phyloP scores from a whole-genome alignment of 2,113 vertebrate genomes.

The Alaudala cheleensis region DNA sequence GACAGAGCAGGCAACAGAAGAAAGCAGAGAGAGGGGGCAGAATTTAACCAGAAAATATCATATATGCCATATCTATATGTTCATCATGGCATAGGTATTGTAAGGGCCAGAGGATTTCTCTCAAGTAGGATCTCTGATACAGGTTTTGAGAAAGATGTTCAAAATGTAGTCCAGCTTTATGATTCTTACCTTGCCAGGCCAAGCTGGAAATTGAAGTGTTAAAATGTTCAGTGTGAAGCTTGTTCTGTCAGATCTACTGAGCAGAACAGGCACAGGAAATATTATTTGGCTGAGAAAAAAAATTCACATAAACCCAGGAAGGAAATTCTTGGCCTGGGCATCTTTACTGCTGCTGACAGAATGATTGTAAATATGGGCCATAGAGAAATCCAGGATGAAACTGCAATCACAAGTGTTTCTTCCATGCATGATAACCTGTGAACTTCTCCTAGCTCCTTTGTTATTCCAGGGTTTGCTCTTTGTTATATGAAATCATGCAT shows the following conservation, averaged over 20 bases:
- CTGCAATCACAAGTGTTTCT: background rate
- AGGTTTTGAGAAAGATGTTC: background rate
- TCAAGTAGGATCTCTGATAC: background rate
- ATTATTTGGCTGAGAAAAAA: background rate
- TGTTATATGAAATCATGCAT: background rate
- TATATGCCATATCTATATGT: background rate
- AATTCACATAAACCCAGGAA: rapidly evolving
- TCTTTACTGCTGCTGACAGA: background rate
- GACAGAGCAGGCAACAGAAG: background rate
- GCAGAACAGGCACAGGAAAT: background rate
- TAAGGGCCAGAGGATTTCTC: background rate
- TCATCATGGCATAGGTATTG: background rate
- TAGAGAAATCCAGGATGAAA: background rate
- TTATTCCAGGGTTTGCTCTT: background rate
- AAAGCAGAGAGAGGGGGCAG: rapidly evolving
- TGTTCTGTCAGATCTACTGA: background rate
- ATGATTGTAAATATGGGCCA: background rate
- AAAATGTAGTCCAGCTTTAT: background rate
- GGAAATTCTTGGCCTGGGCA: background rate
- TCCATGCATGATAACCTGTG: background rate
- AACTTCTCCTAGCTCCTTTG: background rate
- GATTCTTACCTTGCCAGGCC: background rate
- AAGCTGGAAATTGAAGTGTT: background rate
- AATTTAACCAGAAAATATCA: background rate
- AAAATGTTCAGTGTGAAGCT: background rate